These are phyloP conservation scores for Mellilla xanthometata DNA, from an alignment of 2,888 invertebrate species.

Conservation along the genomic window DNA sequence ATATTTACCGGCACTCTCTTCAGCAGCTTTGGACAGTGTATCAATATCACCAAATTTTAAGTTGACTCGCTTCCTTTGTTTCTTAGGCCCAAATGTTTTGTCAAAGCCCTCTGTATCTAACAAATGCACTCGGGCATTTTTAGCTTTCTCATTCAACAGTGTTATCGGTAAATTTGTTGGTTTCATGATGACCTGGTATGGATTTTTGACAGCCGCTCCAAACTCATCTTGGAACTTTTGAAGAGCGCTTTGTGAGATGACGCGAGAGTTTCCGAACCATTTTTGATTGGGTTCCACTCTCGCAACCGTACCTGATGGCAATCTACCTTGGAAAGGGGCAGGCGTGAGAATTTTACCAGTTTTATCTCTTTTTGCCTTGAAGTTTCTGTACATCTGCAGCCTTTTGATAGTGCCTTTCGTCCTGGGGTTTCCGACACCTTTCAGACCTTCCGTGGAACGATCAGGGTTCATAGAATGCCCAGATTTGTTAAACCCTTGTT, in stretches of 20 bases:
- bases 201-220: constrained; percentile 96
- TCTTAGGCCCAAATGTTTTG: constrained; percentile 97
- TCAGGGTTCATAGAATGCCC: constrained; percentile 98
- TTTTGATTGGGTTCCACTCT: constrained; percentile 98
- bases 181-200: constrained; percentile 98
- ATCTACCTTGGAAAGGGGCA: constrained; percentile 97
- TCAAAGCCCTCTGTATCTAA: constrained; percentile 97
- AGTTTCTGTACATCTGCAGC: constrained; percentile 98
- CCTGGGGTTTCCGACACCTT: constrained; percentile 92
- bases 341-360: constrained; percentile 95
- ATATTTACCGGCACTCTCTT: constrained; percentile 89
- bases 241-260: constrained; percentile 94
- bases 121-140: constrained; percentile 95
- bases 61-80: constrained; percentile 95
- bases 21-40: constrained; percentile 88
- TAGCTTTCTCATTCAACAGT: constrained; percentile 94
- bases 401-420: constrained; percentile 97
- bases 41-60: constrained; percentile 88
- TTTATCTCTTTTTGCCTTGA: constrained; percentile 96
- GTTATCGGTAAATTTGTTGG: constrained; percentile 97
- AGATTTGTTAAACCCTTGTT: constrained; percentile 92
- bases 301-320: constrained; percentile 94
- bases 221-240: constrained; percentile 97
- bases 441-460: constrained; percentile 88
- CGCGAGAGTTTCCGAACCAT: constrained; percentile 99